These are phyloP conservation scores for Diaperis boleti DNA, from an alignment of 2,888 invertebrate genomes.

Conservation along the genomic window DNA sequence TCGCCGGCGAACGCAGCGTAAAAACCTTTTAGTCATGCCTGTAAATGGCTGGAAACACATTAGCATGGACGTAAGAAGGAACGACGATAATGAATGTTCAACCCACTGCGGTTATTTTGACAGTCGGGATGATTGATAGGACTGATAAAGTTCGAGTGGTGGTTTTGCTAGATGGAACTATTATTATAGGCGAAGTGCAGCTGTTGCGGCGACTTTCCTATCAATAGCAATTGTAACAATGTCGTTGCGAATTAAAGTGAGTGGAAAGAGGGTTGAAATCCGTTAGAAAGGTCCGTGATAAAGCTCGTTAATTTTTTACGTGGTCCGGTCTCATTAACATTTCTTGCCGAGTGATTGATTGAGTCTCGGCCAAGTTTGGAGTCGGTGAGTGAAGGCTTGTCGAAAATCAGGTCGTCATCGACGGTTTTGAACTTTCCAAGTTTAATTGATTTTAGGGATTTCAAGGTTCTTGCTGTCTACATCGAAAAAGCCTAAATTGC, in stretches of 20 bases:
- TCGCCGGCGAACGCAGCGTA: conserved; percentile 31
- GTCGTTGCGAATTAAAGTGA: conserved; percentile 22
- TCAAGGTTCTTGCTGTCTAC: too few species aligned
- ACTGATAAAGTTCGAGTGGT: conserved; percentile 47
- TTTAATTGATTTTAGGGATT: conserved; percentile 33
- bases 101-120: conserved; percentile 49
- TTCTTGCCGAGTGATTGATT: conserved; percentile 32
- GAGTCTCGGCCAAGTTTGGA: conserved; percentile 34
- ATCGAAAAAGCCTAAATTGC: too few species aligned
- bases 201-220: conserved; percentile 32
- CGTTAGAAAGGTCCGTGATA: conserved; percentile 26
- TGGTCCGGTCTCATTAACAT: conserved; percentile 31
- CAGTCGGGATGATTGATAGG: conserved; percentile 49
- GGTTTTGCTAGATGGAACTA: conserved; percentile 42
- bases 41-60: conserved; percentile 43
- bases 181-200: conserved; percentile 39
- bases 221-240: conserved; percentile 32
- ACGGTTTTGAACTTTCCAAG: conserved; percentile 20
- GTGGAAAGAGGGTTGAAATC: conserved; percentile 17
- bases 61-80: conserved; percentile 43
- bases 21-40: conserved; percentile 44
- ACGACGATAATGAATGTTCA: conserved; percentile 47
- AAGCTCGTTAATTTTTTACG: conserved; percentile 38
- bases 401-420: conserved; percentile 14
- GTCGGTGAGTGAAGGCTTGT: neutral